phyloP scores from a whole-genome alignment of 2,888 invertebrate species.

The Lingula anatina region DNA sequence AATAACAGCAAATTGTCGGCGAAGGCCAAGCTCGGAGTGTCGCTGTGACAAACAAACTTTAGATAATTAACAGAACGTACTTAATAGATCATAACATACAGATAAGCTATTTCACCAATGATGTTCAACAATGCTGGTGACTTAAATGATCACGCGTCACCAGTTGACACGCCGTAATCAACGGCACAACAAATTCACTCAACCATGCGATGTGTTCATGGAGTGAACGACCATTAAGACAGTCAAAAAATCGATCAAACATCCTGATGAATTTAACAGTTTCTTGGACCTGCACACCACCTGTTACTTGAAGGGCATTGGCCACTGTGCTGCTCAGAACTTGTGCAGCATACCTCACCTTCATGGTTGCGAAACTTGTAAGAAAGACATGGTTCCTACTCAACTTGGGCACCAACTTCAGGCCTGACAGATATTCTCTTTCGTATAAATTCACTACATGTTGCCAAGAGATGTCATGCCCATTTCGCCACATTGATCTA shows the following conservation, averaged over 20 bases:
- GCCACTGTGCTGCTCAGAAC: slow-evolving; percentile 5
- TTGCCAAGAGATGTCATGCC: slow-evolving; percentile 14
- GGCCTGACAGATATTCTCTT: not conserved
- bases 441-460: slow-evolving; percentile 13
- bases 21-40: no score
- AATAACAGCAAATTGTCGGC: no score
- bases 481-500: slow-evolving; percentile 12
- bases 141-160: no score
- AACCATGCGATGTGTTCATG: slow-evolving; percentile 1
- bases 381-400: not conserved
- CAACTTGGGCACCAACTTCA: not conserved
- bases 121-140: no score
- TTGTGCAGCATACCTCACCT: slow-evolving; percentile 2
- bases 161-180: no score
- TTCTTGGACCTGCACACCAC: not conserved
- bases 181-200: no score
- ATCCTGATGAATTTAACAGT: not conserved
- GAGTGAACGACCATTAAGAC: not conserved
- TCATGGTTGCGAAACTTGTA: not conserved
- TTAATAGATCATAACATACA: no score
- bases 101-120: no score
- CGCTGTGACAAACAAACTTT: no score
- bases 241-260: not conserved
- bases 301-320: not conserved
- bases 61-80: no score